Evolutionary conservation across 53 echinoderm and acorn worm genomes (phyloP).

Genomic region (Apostichopus leukothele): DNA sequence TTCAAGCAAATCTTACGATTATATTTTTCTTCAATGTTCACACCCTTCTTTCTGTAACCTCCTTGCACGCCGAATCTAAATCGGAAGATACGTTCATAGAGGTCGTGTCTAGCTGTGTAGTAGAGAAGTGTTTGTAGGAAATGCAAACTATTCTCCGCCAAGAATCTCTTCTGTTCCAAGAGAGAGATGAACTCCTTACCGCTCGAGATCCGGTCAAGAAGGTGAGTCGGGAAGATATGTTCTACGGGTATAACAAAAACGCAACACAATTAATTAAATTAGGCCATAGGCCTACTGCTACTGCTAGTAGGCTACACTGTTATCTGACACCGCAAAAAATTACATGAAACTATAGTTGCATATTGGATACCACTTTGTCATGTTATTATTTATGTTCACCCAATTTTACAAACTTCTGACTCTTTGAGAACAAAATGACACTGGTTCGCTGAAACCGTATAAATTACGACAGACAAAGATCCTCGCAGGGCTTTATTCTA

Average conservation of each 20-base stretch:
- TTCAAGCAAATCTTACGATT: constrained; percentile 54
- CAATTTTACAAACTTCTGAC: no score
- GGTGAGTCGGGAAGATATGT: constrained; percentile 69
- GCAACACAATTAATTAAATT: no score
- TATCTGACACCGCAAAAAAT: no score
- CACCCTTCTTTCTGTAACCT: constrained; percentile 60
- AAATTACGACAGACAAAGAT: no score
- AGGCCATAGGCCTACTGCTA: no score
- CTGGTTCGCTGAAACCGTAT: no score
- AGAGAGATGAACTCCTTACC: constrained; percentile 61
- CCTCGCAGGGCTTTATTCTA: no score
- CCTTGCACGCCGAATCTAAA: constrained; percentile 70
- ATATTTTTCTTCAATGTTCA: constrained; percentile 63
- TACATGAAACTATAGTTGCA: no score
- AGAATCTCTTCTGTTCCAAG: constrained; percentile 68
- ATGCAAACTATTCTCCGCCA: constrained; percentile 85
- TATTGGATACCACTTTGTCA: no score
- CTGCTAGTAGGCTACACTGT: no score
- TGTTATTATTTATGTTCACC: no score
- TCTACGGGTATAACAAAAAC: constrained; percentile 51
- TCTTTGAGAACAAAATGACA: no score
- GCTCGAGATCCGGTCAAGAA: constrained; percentile 62
- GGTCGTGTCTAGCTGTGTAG: constrained; percentile 80
- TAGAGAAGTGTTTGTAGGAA: constrained; percentile 87
- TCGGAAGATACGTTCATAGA: constrained; percentile 76